A percentile compares a stretch with the other conserved stretches of the same genome.
Conservation (phyloP, 2,888 invertebrate genomes). For the Onchidella celtica region DNA sequence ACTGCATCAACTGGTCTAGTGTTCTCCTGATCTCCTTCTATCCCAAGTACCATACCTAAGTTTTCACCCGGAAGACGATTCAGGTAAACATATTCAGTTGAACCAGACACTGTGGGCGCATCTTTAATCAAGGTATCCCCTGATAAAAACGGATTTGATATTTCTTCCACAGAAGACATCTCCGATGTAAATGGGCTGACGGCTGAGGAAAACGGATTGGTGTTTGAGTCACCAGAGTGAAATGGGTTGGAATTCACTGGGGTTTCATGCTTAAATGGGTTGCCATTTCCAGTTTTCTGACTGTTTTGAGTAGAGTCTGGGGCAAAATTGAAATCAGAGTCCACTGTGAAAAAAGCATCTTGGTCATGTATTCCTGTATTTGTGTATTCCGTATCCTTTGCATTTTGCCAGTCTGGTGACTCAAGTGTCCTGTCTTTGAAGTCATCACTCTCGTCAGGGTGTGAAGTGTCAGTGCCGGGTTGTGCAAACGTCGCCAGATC, state of each 20-base stretch:
- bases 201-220: neutral
- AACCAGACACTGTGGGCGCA: neutral
- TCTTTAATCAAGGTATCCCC: neutral
- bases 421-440: neutral
- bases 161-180: neutral
- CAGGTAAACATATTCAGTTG: conserved; percentile 83
- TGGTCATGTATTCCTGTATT: neutral
- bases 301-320: neutral
- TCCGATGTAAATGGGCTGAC: neutral
- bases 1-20: conserved; percentile 90
- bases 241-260: neutral
- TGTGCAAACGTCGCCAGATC: neutral
- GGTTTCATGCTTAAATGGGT: neutral
- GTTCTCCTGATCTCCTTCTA: conserved; percentile 93
- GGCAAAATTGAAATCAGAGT: neutral
- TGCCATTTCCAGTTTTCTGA: neutral
- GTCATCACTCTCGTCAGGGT: neutral
- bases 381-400: neutral
- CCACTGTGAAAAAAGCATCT: neutral
- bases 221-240: neutral
- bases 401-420: neutral
- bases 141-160: neutral
- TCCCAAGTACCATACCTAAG: conserved; percentile 93
- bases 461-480: neutral
- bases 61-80: conserved; percentile 93